phyloP scores from a whole-genome alignment of 92 coral and sea anemone species.

The Montipora capitata region DNA sequence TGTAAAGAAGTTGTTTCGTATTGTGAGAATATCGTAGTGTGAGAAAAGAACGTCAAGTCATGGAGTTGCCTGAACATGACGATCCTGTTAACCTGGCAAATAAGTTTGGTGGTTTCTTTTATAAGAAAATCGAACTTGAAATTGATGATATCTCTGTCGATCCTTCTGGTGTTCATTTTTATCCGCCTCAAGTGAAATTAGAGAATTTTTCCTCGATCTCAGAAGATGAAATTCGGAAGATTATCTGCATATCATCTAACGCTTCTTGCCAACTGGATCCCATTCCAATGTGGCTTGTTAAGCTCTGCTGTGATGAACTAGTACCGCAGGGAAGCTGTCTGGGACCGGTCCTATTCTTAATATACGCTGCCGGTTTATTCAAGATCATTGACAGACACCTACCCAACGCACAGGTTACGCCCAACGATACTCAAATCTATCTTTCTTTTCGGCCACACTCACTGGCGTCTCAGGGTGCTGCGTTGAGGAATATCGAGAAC shows the following conservation, averaged over 20 bases:
- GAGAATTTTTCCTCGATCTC: constrained; percentile 23
- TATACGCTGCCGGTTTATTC: too few species aligned
- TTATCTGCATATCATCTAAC: constrained; percentile 30
- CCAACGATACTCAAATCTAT: too few species aligned
- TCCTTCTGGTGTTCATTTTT: background rate
- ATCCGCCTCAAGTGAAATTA: constrained; percentile 37
- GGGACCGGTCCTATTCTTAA: too few species aligned
- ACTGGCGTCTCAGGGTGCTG: too few species aligned
- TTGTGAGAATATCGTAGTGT: constrained; percentile 23
- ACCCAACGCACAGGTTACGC: too few species aligned
- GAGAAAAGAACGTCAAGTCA: constrained; percentile 22
- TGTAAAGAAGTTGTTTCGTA: constrained; percentile 10
- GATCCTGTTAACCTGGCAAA: background rate
- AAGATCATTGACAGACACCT: too few species aligned
- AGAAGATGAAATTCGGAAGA: background rate
- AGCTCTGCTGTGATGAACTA: constrained; percentile 28
- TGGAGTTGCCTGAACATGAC: constrained; percentile 3
- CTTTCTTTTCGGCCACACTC: too few species aligned
- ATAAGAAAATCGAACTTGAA: constrained; percentile 31
- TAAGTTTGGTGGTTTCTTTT: constrained; percentile 19
- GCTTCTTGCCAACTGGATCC: constrained; percentile 51
- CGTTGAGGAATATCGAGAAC: too few species aligned
- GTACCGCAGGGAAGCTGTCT: background rate
- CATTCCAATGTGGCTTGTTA: constrained; percentile 37
- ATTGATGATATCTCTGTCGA: background rate